Conservation (phyloP, 2,888 invertebrate genomes). For the Eristalis arbustorum region DNA sequence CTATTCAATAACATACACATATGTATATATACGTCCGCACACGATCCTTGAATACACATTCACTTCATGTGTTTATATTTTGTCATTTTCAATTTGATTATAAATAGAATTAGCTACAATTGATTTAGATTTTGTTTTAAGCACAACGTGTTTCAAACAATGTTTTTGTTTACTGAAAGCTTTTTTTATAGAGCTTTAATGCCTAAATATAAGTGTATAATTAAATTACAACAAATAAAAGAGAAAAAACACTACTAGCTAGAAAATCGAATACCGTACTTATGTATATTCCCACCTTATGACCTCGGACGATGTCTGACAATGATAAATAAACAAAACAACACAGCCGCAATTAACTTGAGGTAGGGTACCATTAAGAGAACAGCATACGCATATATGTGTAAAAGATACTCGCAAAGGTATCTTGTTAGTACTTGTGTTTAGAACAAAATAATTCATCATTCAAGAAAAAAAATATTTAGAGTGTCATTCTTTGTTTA, state of each 20-base stretch:
- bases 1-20: constrained; percentile 22
- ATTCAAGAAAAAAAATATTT: background rate
- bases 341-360: constrained; percentile 52
- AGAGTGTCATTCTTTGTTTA: background rate
- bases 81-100: constrained; percentile 42
- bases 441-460: background rate
- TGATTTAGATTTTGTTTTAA: constrained; percentile 29
- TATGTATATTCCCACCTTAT: constrained; percentile 20
- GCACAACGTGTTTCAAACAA: constrained; percentile 17
- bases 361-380: constrained; percentile 30
- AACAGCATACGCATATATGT: constrained; percentile 22
- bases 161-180: background rate
- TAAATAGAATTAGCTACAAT: constrained; percentile 56
- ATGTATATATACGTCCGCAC: constrained; percentile 13
- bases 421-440: constrained; percentile 21
- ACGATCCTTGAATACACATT: constrained; percentile 25
- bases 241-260: constrained; percentile 25
- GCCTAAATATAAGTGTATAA: constrained; percentile 1
- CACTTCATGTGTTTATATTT: constrained; percentile 24
- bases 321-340: constrained; percentile 11
- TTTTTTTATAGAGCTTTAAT: constrained; percentile 12
- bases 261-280: constrained; percentile 10
- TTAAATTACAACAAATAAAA: constrained; percentile 39
- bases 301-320: constrained; percentile 13
- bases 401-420: background rate